Base-by-base conservation (phyloP, 2,113 vertebrate species). In the Dendrocopos noguchii region DNA sequence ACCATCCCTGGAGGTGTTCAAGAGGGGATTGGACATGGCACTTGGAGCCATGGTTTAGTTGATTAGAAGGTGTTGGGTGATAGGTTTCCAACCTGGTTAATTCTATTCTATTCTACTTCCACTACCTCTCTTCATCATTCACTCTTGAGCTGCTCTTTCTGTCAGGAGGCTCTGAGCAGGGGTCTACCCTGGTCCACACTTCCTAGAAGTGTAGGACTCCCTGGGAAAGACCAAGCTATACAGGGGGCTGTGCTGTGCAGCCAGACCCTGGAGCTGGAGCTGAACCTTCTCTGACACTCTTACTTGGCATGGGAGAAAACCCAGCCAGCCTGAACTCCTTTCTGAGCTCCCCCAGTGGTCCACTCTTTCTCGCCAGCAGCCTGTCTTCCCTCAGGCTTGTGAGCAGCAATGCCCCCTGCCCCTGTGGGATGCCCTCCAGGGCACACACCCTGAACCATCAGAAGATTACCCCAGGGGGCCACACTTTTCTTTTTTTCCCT, bases 161-260 rank as follows among this genome's bases (percentile, higher is more conserved):
- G 50, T 24, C 50, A 52, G 50, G 22, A 52, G 50, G 50, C 50
- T 52, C 50, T 25, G 50, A 44, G 15, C 36, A 70, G 68, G 34
- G 2, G 1, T 33, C 57, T 53, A 7, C 15, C 21, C 16, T 2
- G 2, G 28, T 14, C 36, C 36, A 10, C 19, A 3, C 8, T 36
- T 34, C 73, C 34, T 36, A 55, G 24, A n/a, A 72, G 8, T 24
- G 18, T 29, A 16, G 60, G 28, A 28, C 63, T 52, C 31, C 36
- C 25, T 59, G 27, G 46, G 21, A 85, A 77, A 63, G 15, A 15
- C 24, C 7, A 66, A 70, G 24, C 3, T 2, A 59, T 56, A 9
- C 9, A 7, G 0, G 0, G n/a, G 5, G 16, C 34, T 81, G 29
- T 53, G 28, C 31, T 55, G 36, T 28, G 20, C 27, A 52, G 50